phyloP scores from a whole-genome alignment of 2,113 vertebrate genomes.

The Cyanistes caeruleus region DNA sequence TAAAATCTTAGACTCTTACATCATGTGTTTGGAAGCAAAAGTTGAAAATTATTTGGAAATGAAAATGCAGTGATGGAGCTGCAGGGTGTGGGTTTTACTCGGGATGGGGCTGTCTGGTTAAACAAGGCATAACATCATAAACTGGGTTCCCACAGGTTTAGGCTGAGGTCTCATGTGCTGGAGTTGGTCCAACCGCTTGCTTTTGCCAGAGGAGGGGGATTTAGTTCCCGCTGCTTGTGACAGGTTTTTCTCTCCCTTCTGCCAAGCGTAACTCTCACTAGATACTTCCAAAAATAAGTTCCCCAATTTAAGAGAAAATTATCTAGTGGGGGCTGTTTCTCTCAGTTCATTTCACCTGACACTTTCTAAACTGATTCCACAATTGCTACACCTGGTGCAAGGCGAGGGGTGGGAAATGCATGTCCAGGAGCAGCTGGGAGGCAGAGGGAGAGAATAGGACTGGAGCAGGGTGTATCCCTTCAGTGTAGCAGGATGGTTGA shows the following conservation, averaged over 20 bases:
- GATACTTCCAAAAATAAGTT: background rate
- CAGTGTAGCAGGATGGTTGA: rapidly evolving
- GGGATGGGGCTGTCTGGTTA: background rate
- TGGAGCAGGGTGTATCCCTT: background rate
- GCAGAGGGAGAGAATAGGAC: rapidly evolving
- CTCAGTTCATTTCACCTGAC: background rate
- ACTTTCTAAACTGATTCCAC: background rate
- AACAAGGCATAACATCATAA: background rate
- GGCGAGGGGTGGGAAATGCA: rapidly evolving
- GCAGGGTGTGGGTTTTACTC: background rate
- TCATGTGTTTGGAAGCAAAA: background rate
- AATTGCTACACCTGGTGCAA: background rate
- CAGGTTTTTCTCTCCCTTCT: background rate
- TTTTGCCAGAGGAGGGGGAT: background rate
- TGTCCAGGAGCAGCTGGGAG: background rate
- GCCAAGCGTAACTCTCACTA: background rate
- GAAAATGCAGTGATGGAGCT: background rate
- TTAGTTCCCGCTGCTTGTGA: background rate
- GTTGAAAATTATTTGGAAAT: background rate
- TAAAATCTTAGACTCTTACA: background rate
- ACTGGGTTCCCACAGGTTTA: background rate
- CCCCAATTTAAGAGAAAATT: background rate
- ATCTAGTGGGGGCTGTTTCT: background rate
- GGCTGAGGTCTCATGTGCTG: background rate
- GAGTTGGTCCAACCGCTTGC: background rate